phyloP scores from a whole-genome alignment of 2,888 invertebrate species.

The Luperina testacea region DNA sequence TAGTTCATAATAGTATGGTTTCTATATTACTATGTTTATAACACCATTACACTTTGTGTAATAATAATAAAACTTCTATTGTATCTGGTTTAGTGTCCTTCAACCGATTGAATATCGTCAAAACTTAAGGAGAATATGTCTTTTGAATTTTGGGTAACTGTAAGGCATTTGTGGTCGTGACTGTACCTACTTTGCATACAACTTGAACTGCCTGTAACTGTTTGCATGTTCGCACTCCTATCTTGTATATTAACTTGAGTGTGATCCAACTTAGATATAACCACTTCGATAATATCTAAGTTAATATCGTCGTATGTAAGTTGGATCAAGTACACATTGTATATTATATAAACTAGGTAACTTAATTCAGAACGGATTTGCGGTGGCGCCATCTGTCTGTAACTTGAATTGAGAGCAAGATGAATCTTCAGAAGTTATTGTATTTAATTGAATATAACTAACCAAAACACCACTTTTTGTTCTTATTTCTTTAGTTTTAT shows the following conservation, averaged over 20 bases:
- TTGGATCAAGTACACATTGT: background rate
- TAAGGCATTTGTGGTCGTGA: background rate
- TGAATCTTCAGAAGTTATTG: background rate
- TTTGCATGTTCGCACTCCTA: constrained; percentile 38
- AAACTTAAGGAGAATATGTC: background rate
- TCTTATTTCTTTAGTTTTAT: too few relatives aligned
- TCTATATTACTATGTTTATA: background rate
- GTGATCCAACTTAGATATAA: constrained; percentile 16
- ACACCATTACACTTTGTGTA: background rate
- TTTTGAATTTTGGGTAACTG: background rate
- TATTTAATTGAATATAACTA: constrained; percentile 1
- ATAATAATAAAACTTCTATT: background rate
- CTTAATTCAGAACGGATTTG: constrained; percentile 1
- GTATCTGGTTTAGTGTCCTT: background rate
- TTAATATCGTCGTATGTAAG: background rate
- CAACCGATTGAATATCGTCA: background rate
- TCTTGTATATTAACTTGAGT: constrained; percentile 20
- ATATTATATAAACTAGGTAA: background rate
- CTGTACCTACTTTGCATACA: constrained; percentile 22
- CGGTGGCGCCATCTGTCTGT: constrained; percentile 32
- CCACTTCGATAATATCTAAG: background rate
- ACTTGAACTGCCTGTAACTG: constrained; percentile 23
- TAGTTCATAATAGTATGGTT: background rate
- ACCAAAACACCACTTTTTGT: too few relatives aligned
- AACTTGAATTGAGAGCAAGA: constrained; percentile 19